Conservation (phyloP, 2,113 vertebrate genomes). For the Malurus alboscapulatus region DNA sequence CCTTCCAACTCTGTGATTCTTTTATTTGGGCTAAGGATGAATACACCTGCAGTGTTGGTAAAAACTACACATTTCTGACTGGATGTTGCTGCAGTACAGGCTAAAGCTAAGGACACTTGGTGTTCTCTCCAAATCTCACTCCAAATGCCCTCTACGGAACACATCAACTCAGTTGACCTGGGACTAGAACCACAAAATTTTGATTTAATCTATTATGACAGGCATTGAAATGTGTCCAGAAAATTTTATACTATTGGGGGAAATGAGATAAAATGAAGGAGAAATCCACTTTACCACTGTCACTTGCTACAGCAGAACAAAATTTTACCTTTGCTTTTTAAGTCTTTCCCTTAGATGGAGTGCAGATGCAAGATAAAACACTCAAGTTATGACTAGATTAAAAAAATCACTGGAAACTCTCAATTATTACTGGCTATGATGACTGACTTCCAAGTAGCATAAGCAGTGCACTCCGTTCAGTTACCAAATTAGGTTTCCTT, state of each 20-base stretch:
- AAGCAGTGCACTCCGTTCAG: not conserved
- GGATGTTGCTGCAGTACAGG: not conserved
- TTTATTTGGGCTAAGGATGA: not conserved
- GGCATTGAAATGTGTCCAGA: fast-evolving
- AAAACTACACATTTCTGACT: not conserved
- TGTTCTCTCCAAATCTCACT: not conserved
- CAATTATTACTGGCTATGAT: not conserved
- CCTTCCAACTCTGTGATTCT: not conserved
- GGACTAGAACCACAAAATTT: not conserved
- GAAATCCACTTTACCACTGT: not conserved
- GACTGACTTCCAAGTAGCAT: not conserved
- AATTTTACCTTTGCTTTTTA: not conserved
- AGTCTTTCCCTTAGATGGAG: not conserved
- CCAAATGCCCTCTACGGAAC: not conserved
- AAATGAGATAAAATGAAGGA: not conserved
- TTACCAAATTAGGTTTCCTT: not conserved
- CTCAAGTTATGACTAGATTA: not conserved
- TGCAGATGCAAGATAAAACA: not conserved
- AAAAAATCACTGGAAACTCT: not conserved
- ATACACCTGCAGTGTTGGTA: not conserved
- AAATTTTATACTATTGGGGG: not conserved
- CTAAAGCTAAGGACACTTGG: not conserved
- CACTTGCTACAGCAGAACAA: not conserved
- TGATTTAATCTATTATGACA: not conserved
- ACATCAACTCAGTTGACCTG: not conserved